Percentiles rank a stretch among this genome's conserved stretches.
phyloP scores from a whole-genome alignment of 2,113 vertebrate species.

The Apistogramma diplotaenia region DNA sequence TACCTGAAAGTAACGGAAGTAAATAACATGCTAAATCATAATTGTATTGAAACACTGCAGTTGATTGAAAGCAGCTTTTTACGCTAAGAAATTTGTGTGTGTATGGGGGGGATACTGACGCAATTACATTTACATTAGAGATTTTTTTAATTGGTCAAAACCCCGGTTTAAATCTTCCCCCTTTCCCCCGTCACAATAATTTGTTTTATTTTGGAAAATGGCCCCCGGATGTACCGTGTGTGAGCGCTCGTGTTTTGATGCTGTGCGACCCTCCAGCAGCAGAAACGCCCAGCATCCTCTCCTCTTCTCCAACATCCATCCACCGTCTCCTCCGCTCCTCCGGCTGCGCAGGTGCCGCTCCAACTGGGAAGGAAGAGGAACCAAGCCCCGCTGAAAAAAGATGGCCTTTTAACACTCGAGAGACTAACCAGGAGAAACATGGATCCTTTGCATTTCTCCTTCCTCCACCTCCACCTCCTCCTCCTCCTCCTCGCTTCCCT shows the following conservation, averaged over 20 bases:
- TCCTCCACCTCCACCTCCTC: slow-evolving; percentile 38
- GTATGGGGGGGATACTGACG: too few species aligned
- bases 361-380: background rate
- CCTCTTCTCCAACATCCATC: slow-evolving; percentile 21
- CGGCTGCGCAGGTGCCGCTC: slow-evolving; percentile 19
- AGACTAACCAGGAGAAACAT: slow-evolving; percentile 48
- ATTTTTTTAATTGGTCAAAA: too few species aligned
- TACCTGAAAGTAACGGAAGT: too few species aligned
- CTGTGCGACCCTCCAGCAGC: slow-evolving; percentile 9
- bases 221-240: background rate
- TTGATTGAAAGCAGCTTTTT: too few species aligned
- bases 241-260: background rate
- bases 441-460: slow-evolving; percentile 44
- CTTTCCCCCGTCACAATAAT: background rate
- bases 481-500: slow-evolving; percentile 40
- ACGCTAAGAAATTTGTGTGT: too few species aligned
- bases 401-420: slow-evolving; percentile 50
- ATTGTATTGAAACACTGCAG: too few species aligned
- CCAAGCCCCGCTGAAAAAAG: background rate
- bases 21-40: too few species aligned
- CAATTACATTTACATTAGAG: too few species aligned
- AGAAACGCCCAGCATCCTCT: slow-evolving; percentile 61
- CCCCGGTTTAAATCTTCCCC: too few species aligned
- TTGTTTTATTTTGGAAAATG: slow-evolving; percentile 5
- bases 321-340: slow-evolving; percentile 4